Percentiles rank a stretch among this genome's conserved stretches.
Evolutionary conservation across 2,113 vertebrate genomes (phyloP).

Genomic region (Tachycineta bicolor): DNA sequence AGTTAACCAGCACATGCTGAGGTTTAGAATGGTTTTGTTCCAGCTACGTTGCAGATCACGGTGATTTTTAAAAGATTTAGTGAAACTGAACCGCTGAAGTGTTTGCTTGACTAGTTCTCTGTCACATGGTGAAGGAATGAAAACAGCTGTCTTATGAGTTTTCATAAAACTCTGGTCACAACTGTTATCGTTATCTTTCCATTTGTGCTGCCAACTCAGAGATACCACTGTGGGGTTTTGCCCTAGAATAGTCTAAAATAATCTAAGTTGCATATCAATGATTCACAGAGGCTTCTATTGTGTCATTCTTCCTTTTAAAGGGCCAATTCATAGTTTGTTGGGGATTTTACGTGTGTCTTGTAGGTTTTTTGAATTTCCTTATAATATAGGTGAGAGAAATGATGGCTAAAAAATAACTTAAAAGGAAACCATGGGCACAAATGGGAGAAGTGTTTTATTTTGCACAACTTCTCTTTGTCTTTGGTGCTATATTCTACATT

Average conservation of each 20-base stretch:
- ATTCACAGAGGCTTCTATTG: background rate
- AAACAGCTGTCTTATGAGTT: background rate
- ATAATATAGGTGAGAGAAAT: background rate
- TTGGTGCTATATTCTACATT: background rate
- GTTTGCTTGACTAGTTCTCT: background rate
- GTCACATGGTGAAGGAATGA: background rate
- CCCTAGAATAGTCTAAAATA: background rate
- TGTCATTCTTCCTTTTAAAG: background rate
- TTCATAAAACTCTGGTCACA: background rate
- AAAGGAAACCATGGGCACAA: background rate
- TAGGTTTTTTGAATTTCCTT: background rate
- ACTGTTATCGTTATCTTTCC: background rate
- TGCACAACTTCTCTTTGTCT: background rate
- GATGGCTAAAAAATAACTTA: background rate
- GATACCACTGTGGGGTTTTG: background rate
- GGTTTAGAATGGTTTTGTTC: background rate
- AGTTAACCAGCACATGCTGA: rapidly evolving
- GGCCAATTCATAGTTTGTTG: background rate
- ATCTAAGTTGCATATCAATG: background rate
- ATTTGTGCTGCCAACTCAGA: background rate
- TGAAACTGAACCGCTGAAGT: background rate
- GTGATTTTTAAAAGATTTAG: background rate
- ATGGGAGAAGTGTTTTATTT: background rate
- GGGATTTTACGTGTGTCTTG: background rate
- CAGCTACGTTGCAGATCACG: background rate